Base-by-base conservation (phyloP, 1,140 invertebrate species). In the Drosophila melanica region DNA sequence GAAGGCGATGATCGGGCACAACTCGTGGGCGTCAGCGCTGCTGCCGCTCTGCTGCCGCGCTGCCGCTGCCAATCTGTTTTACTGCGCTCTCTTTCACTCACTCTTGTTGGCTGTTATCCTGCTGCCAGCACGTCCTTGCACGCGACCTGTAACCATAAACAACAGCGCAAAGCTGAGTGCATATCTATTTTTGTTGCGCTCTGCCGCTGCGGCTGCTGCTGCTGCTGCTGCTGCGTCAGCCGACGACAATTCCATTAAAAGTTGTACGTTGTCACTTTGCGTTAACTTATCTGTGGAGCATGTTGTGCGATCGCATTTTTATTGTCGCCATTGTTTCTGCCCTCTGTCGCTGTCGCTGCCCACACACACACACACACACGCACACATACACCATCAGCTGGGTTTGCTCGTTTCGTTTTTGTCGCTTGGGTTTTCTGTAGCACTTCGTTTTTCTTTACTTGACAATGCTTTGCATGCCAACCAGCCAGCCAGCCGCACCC, bases 231-330 rank as follows among this genome's bases (percentile, higher is more conserved):
- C 39, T 10, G 41, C 27, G 57, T 51, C 71, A 66, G 64, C 69
- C 80, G 85, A 80, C 84, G 84, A 89, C 84, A 89, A 89, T 89
- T 89, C 84, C 84, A 89, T 89, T 89, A 89, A 89, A 89, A 90
- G 84, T 89, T 89, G 84, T 89, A 84, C 85, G 80, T 89, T 89
- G 84, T 89, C 84, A 90, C 84, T 89, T 89, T 89, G 84, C 74
- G 85, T 89, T 89, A 89, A 84, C 77, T 89, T 89, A 89, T 89
- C 84, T 89, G 74, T 89, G 76, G 74, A 76, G 84, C 84, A 89
- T 89, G 84, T 89, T 87, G 84, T 89, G 84, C 84, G 84, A 89
- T 89, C 84, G 85, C 84, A 89, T 89, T 89, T 89, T 89, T 89
- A 89, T 89, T 89, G 84, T 89, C 84, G 84, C 84, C 85, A 89